Base-by-base conservation (phyloP, 2,113 vertebrate species). In the Sinocyclocheilus rhinocerous region DNA sequence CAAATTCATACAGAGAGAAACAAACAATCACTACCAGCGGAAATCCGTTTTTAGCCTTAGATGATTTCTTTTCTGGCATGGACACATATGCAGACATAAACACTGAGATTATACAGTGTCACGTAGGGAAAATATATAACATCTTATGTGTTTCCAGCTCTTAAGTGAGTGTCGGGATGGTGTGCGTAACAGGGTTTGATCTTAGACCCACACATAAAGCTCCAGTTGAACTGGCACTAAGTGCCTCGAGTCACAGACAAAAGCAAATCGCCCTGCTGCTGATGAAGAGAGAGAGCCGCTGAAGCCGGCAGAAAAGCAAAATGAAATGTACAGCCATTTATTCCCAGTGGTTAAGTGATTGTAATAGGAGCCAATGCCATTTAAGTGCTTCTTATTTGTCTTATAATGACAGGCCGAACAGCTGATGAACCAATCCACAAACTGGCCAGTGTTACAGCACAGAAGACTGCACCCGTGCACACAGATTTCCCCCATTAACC, bases 371-470 rank as follows among this genome's bases (percentile, higher is more conserved):
- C 84, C 86, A 81, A 50, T 84, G 87, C 75, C 72, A 85, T 78
- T 83, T 55, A 89, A 86, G 79, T 85, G 88, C 61, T 88, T 85
- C 85, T 78, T 85, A 76, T 88, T 87, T 86, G 89, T 87, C 79
- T 77, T 82, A 45, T 83, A 89, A 84, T 76, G 86, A 87, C 88
- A 86, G 87, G 81, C 83, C 59, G 33, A 55, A 45, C 57, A 82
- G 79, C 79, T 83, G 84, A 75, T 84, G 78, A 86, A 76, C 86
- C 73, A 88, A 42, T 79, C 45, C 55, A 1, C 24, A 55, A 45
- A 59, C 15, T 33, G 63, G 55, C 67, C 24, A 12, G 65, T 16
- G 76, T 77, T 61, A 76, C 73, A 65, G 50, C 42, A 29, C 52
- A 73, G 33, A 26, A 36, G 52, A 20, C 24, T 50, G 12, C 24